These are phyloP conservation scores for Tetragnatha versicolor DNA, from an alignment of 1,140 invertebrate genomes.

Conservation along the genomic window DNA sequence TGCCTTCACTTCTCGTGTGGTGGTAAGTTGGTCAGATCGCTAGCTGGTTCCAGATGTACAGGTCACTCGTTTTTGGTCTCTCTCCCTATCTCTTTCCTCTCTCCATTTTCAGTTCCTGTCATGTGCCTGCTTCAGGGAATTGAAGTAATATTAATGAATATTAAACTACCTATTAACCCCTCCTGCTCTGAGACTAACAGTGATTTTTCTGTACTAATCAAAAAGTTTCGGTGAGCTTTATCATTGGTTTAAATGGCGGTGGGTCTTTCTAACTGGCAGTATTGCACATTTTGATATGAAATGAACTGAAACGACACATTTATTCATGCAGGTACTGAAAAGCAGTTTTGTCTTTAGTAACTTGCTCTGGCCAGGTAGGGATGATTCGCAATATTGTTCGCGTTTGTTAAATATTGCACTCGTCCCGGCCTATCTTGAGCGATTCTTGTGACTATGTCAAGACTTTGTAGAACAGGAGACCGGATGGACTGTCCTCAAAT, in stretches of 20 bases:
- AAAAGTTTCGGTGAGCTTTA: neutral
- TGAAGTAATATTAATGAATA: neutral
- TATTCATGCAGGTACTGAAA: conserved; percentile 32
- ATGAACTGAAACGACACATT: conserved; percentile 17
- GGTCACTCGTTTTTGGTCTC: no score
- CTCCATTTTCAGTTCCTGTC: conserved; percentile 17
- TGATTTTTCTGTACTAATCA: conserved; percentile 8
- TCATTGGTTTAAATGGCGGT: neutral
- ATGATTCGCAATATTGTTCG: conserved; percentile 53
- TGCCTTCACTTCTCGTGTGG: neutral
- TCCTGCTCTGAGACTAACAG: neutral
- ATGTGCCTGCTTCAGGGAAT: conserved; percentile 19
- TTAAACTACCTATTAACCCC: neutral
- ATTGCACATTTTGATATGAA: no score
- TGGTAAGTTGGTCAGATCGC: neutral
- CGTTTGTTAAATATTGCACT: conserved; percentile 48
- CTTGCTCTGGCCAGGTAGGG: conserved; percentile 54
- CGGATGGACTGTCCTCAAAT: no score
- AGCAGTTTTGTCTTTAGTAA: conserved; percentile 9
- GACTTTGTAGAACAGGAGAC: no score
- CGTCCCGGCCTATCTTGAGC: conserved; percentile 54
- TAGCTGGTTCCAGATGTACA: neutral
- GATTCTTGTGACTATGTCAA: conserved; percentile 38
- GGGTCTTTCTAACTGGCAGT: neutral
- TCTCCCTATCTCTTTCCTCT: neutral